Evolutionary conservation across 2,888 invertebrate genomes (phyloP).

Genomic region (Leptopilina drosophilae): DNA sequence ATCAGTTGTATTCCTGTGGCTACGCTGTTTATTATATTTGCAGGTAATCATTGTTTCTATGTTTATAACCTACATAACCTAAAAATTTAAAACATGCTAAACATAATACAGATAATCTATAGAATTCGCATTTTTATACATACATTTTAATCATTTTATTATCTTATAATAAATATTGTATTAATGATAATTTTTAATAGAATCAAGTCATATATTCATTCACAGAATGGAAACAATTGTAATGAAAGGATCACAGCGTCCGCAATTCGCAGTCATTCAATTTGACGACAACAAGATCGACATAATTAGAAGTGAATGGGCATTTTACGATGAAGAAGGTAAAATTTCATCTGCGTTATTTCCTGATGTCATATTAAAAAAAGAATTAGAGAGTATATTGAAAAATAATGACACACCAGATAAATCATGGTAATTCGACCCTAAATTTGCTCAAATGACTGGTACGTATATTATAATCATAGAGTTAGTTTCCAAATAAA

Average conservation of each 20-base stretch:
- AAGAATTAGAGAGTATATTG: not conserved
- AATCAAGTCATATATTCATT: not conserved
- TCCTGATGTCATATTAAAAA: not conserved
- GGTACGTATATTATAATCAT: no score
- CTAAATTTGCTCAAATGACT: no score
- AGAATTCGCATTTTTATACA: not conserved
- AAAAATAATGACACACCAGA: not conserved
- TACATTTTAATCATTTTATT: not conserved
- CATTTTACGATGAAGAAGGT: not conserved
- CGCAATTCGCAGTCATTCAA: not conserved
- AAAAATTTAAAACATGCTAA: no score
- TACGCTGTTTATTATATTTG: no score
- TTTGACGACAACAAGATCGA: not conserved
- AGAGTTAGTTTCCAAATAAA: no score
- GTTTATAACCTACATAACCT: no score
- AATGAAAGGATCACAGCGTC: not conserved
- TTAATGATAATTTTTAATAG: not conserved
- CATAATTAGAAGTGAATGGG: not conserved
- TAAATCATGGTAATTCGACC: not conserved
- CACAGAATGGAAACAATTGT: not conserved
- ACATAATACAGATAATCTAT: no score
- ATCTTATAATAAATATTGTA: not conserved
- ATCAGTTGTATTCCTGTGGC: no score
- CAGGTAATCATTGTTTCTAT: no score
- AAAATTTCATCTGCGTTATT: not conserved